phyloP scores from a whole-genome alignment of 1,140 invertebrate genomes.

The Drosophila tsacasi region DNA sequence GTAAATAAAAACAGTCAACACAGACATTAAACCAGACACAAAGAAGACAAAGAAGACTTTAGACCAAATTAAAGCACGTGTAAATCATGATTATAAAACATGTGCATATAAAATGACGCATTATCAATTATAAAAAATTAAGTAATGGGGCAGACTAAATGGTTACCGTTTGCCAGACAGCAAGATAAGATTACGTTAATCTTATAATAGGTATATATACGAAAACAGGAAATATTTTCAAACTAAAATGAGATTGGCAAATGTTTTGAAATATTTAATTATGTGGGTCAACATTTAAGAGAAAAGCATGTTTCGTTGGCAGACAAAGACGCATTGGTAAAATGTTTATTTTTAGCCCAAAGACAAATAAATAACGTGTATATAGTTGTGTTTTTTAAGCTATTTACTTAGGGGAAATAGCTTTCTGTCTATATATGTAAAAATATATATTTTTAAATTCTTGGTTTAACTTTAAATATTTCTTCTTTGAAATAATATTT shows the following conservation, averaged over 20 bases:
- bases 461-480: neutral
- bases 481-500: neutral
- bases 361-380: neutral
- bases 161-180: neutral
- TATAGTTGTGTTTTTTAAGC: neutral
- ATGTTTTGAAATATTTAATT: constrained; percentile 3
- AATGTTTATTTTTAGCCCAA: constrained; percentile 5
- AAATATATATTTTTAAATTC: too few relatives aligned
- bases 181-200: neutral
- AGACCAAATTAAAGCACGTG: neutral
- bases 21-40: constrained; percentile 3
- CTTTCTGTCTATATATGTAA: neutral
- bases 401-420: neutral
- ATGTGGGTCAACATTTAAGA: constrained; percentile 15
- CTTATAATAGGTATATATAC: neutral
- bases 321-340: neutral
- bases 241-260: neutral
- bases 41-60: constrained; percentile 6
- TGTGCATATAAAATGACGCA: constrained; percentile 13
- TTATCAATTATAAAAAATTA: neutral
- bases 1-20: constrained; percentile 1
- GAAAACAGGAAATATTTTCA: constrained; percentile 10
- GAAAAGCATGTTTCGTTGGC: neutral
- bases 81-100: neutral
- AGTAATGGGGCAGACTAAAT: neutral